Evolutionary conservation across 2,113 vertebrate species (phyloP).

Genomic region (Callocephalon fimbriatum): DNA sequence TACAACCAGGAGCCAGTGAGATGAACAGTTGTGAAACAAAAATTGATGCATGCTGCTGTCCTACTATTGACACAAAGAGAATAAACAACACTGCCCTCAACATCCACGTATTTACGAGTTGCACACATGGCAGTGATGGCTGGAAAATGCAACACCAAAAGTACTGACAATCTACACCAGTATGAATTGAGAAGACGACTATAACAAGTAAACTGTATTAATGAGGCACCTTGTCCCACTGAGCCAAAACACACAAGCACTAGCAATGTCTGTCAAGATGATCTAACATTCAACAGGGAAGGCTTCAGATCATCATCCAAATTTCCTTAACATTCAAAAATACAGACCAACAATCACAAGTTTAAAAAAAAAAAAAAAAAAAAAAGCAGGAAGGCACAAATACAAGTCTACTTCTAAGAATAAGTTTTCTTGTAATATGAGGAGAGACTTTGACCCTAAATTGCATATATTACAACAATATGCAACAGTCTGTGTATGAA

Average conservation of each 20-base stretch:
- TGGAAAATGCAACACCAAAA: neutral
- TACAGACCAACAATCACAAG: neutral
- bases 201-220: neutral
- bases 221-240: neutral
- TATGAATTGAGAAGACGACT: neutral
- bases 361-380: too few species aligned
- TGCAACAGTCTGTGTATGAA: neutral
- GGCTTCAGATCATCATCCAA: neutral
- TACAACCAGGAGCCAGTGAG: neutral
- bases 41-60: neutral
- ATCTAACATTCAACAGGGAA: neutral
- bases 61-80: neutral
- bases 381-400: accelerated
- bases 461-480: neutral
- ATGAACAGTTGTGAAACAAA: neutral
- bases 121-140: accelerated
- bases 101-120: neutral
- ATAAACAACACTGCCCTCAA: neutral
- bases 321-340: neutral
- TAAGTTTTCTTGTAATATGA: neutral
- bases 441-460: neutral
- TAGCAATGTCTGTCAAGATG: neutral
- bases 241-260: neutral
- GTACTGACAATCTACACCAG: neutral
- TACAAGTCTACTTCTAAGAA: neutral